Conservation (phyloP, 2,888 invertebrate species). For the Nomada goodeniana region DNA sequence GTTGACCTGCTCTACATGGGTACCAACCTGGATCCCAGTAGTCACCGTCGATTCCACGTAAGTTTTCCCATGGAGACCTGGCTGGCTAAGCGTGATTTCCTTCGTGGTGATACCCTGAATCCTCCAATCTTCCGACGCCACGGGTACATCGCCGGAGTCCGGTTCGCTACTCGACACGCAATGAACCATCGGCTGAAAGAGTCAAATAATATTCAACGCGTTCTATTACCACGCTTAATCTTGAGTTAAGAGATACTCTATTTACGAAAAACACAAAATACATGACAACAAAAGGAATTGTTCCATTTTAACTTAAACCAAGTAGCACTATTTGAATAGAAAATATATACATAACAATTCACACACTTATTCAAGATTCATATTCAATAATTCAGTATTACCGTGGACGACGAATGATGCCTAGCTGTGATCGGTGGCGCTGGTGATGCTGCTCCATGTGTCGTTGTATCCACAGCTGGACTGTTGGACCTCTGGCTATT, state of each 20-base stretch:
- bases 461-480: constrained; percentile 83
- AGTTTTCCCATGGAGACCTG: constrained; percentile 78
- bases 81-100: constrained; percentile 78
- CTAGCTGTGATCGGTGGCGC: constrained; percentile 79
- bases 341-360: too few relatives aligned
- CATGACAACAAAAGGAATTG: too few relatives aligned
- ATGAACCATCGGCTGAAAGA: constrained; percentile 91
- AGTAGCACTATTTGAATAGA: too few relatives aligned
- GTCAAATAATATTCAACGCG: neutral
- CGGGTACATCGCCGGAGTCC: constrained; percentile 86
- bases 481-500: constrained; percentile 83
- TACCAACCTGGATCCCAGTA: constrained; percentile 84
- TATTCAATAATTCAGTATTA: constrained; percentile 49
- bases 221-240: neutral
- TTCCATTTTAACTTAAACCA: too few relatives aligned
- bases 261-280: neutral
- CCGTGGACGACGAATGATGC: constrained; percentile 80
- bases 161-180: constrained; percentile 95
- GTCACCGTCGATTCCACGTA: constrained; percentile 83
- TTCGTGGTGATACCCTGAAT: constrained; percentile 79
- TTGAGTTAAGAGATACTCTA: neutral
- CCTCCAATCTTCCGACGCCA: constrained; percentile 80
- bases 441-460: constrained; percentile 82
- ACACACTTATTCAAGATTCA: neutral
- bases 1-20: constrained; percentile 80